Conservation (phyloP, 2,113 vertebrate species). For the Stigmatopora nigra region DNA sequence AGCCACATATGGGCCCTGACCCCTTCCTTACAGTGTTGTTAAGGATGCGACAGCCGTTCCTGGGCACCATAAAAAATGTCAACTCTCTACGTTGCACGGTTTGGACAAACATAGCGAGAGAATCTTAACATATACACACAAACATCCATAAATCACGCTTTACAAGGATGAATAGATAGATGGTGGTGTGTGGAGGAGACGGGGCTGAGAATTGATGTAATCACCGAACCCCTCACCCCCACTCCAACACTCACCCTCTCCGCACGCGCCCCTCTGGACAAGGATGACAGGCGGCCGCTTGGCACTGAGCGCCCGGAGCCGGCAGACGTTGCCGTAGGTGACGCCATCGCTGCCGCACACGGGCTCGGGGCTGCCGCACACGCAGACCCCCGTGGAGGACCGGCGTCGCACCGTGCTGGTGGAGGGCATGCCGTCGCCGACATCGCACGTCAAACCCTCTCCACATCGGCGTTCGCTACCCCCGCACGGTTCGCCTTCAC, state of each 20-base stretch:
- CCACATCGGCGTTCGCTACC: conserved; percentile 72
- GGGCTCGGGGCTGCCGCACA: conserved; percentile 73
- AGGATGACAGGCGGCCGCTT: conserved; percentile 78
- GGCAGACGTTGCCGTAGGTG: conserved; percentile 83
- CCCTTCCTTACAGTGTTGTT: no score
- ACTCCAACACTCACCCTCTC: conserved; percentile 68
- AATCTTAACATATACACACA: no score
- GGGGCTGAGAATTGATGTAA: no score
- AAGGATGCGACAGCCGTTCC: no score
- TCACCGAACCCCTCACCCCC: no score
- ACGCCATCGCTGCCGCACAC: conserved; percentile 89
- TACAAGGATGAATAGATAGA: no score
- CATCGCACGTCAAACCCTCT: conserved; percentile 76
- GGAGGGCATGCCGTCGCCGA: conserved; percentile 66
- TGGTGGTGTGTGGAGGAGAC: no score
- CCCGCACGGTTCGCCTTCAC: conserved; percentile 79
- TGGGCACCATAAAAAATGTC: no score
- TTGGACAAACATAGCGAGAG: no score
- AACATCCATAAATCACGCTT: no score
- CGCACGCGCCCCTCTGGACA: conserved; percentile 87
- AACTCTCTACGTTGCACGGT: no score
- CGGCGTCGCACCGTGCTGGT: conserved; percentile 77
- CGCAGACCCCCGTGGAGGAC: conserved; percentile 72
- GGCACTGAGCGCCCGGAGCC: conserved; percentile 72
- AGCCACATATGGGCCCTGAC: no score